These are phyloP conservation scores for Mimachlamys varia DNA, from an alignment of 2,888 invertebrate species.

Conservation along the genomic window DNA sequence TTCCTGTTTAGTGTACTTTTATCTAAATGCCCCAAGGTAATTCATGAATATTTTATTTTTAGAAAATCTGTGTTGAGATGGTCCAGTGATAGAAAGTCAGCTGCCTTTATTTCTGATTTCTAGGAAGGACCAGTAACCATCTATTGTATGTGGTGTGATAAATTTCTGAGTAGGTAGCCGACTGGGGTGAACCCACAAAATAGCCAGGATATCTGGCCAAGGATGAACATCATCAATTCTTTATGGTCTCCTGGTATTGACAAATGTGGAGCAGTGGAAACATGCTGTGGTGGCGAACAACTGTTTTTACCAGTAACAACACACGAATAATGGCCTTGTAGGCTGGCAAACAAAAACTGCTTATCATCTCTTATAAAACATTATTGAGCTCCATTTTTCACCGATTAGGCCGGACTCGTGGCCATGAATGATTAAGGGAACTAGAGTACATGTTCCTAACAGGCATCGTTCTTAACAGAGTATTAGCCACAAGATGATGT, in stretches of 20 bases:
- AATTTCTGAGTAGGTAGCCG: neutral
- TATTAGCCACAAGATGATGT: neutral
- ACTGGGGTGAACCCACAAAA: neutral
- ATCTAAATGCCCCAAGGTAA: no score
- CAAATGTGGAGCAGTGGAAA: neutral
- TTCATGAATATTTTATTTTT: no score
- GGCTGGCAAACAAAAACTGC: neutral
- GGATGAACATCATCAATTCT: conserved; percentile 10
- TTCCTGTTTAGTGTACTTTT: no score
- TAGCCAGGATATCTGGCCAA: neutral
- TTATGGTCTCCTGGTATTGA: neutral
- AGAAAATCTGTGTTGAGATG: no score
- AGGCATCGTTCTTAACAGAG: no score
- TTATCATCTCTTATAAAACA: neutral
- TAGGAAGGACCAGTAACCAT: no score
- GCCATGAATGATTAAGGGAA: neutral
- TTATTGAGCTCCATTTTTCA: neutral
- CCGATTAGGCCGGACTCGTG: neutral
- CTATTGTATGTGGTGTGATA: neutral
- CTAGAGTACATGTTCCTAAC: neutral
- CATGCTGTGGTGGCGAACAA: neutral
- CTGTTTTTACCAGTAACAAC: neutral
- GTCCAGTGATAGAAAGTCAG: no score
- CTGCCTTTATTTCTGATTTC: no score
- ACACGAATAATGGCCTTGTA: neutral